Conservation (phyloP, 2,797 vertebrate genomes). For the Halcyon badia region DNA sequence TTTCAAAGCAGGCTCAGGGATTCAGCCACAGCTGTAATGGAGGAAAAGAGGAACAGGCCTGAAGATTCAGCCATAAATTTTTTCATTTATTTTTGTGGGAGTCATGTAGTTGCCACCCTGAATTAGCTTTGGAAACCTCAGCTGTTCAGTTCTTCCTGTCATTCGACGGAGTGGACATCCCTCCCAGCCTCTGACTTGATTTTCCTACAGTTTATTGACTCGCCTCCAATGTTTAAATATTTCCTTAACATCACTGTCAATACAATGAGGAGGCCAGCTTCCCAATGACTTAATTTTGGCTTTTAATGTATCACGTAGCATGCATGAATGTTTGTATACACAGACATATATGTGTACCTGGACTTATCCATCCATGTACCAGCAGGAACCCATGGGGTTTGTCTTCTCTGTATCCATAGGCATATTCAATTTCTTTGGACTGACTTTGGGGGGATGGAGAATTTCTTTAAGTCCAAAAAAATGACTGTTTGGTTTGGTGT, state of each 20-base stretch:
- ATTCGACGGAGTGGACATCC: not conserved
- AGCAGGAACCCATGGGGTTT: not conserved
- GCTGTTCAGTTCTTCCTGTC: not conserved
- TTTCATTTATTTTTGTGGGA: not conserved
- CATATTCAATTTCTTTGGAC: not conserved
- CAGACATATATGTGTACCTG: not conserved
- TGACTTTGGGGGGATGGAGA: not conserved
- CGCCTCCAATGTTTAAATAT: not conserved
- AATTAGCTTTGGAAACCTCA: not conserved
- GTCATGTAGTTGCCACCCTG: not conserved
- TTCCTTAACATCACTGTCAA: not conserved
- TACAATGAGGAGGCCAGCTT: not conserved
- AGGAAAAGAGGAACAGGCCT: not conserved
- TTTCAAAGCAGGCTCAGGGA: not conserved
- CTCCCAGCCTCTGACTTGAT: not conserved
- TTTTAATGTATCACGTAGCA: not conserved
- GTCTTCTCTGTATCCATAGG: not conserved
- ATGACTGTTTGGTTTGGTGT: not conserved
- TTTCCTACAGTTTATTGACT: not conserved
- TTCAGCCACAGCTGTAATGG: not conserved
- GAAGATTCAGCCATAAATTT: not conserved
- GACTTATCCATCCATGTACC: not conserved
- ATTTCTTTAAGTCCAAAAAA: not conserved
- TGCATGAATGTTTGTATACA: not conserved
- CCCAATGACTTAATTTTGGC: not conserved